Conservation (phyloP, 2,113 vertebrate species). For the Phalacrocorax aristotelis region DNA sequence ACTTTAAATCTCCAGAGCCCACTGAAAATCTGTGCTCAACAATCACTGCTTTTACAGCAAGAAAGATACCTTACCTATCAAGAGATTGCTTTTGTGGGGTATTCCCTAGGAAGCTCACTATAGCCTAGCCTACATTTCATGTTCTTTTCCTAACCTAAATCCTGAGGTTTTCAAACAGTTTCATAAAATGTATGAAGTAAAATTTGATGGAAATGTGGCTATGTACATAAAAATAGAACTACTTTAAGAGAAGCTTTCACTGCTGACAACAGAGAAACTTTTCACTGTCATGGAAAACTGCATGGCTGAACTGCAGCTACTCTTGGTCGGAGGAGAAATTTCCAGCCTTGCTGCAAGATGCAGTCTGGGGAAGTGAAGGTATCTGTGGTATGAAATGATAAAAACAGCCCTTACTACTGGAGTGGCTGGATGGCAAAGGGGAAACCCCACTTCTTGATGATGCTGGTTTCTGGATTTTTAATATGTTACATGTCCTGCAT, state of each 20-base stretch:
- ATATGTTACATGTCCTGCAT: background rate
- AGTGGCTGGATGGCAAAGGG: background rate
- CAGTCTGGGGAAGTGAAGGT: background rate
- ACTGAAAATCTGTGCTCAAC: constrained; percentile 5
- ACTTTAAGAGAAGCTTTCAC: background rate
- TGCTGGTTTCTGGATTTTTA: background rate
- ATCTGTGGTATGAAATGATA: background rate
- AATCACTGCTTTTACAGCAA: background rate
- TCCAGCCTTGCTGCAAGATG: background rate
- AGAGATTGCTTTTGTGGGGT: background rate
- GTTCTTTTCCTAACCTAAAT: background rate
- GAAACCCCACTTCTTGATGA: background rate
- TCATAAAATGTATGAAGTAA: background rate
- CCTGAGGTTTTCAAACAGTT: background rate
- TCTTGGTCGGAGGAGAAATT: background rate
- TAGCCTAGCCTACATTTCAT: background rate
- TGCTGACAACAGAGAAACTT: background rate
- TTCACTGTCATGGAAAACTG: background rate
- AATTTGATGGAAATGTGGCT: background rate
- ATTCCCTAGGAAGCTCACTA: constrained; percentile 40
- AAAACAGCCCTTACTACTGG: background rate
- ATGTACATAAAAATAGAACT: background rate
- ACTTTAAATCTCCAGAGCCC: constrained; percentile 21
- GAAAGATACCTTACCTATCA: background rate
- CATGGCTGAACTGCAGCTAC: background rate